Percentiles rank a stretch among this genome's conserved stretches.
These are phyloP conservation scores for Sylvilagus floridanus DNA, from an alignment of 2,797 vertebrate species.

Conservation along the genomic window DNA sequence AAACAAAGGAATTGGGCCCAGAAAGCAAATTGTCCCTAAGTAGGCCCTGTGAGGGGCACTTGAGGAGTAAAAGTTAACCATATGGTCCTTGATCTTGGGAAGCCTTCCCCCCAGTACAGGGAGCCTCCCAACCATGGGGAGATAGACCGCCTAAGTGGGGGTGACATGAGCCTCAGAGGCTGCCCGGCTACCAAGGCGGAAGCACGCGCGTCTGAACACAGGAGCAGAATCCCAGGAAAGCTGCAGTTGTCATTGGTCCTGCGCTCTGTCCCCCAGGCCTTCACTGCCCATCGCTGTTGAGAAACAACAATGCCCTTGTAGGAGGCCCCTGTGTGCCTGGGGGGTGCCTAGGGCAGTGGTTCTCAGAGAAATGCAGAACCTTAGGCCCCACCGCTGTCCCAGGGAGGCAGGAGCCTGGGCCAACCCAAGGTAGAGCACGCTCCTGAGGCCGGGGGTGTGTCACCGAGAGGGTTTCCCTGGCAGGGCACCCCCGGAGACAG, in stretches of 20 bases:
- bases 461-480: not conserved
- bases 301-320: not conserved
- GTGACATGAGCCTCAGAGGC: not conserved
- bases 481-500: not conserved
- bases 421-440: not conserved
- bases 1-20: slow-evolving; percentile 27
- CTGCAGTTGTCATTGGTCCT: not conserved
- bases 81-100: slow-evolving; percentile 15
- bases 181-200: not conserved
- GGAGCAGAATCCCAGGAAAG: not conserved
- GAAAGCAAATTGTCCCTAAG: not conserved
- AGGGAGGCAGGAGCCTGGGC: not conserved
- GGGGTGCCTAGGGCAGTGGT: not conserved
- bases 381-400: not conserved
- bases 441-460: not conserved
- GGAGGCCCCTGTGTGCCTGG: not conserved
- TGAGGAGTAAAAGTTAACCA: slow-evolving; percentile 19
- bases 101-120: not conserved
- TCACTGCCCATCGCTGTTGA: not conserved
- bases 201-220: not conserved
- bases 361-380: not conserved
- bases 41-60: not conserved
- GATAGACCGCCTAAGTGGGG: too few relatives aligned
- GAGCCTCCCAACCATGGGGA: not conserved
- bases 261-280: slow-evolving; percentile 1